Conservation (phyloP, 2,888 invertebrate genomes). For the Microplitis manilae region DNA sequence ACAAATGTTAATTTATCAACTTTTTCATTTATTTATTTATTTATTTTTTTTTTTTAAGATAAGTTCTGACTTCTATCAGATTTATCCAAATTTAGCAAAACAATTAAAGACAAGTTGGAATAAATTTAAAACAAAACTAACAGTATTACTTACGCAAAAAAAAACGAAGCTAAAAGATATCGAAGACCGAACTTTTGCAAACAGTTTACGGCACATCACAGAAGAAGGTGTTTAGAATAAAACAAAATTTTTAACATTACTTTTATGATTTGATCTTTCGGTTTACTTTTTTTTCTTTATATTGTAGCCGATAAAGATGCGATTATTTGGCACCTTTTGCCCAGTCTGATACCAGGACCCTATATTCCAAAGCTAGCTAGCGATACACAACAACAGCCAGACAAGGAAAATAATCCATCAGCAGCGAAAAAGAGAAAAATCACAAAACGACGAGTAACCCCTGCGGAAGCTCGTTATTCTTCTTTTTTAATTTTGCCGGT, state of each 20-base stretch:
- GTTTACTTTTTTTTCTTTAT: background rate
- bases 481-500: conserved; percentile 1
- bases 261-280: background rate
- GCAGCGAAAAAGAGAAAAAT: background rate
- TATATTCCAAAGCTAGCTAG: background rate
- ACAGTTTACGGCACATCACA: background rate
- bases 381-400: background rate
- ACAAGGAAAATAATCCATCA: background rate
- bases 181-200: background rate
- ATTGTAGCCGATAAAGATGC: background rate
- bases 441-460: background rate
- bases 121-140: background rate
- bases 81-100: background rate
- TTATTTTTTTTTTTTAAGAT: background rate
- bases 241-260: background rate
- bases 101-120: background rate
- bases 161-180: conserved; percentile 2
- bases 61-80: background rate
- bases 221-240: background rate
- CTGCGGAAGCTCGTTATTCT: conserved; percentile 6
- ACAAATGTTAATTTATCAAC: too few species aligned
- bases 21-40: too few species aligned
- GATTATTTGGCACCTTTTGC: conserved; percentile 6
- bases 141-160: background rate
- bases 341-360: background rate